Evolutionary conservation across 2,888 invertebrate species (phyloP).

Genomic region (Nomada hirtipes): DNA sequence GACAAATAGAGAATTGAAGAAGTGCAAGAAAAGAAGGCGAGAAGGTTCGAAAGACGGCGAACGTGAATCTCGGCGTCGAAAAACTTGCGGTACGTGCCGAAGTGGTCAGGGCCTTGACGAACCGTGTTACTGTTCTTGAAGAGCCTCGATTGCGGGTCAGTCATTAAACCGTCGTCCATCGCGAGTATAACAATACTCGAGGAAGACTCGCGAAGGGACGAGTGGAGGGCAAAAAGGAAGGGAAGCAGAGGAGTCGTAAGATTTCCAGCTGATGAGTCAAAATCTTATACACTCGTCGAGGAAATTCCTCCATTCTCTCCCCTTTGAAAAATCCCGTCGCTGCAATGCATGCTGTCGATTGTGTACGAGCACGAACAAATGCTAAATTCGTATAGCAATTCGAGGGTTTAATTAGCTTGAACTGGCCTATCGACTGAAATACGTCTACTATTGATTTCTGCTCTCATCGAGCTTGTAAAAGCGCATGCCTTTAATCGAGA

Average conservation of each 20-base stretch:
- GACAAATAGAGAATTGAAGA: not conserved
- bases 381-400: too few relatives aligned
- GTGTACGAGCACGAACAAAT: too few relatives aligned
- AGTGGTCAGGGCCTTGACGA: constrained; percentile 50
- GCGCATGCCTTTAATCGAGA: not conserved
- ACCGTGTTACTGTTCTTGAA: constrained; percentile 46
- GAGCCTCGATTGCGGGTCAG: constrained; percentile 66
- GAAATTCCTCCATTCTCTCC: not conserved
- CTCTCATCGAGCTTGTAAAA: not conserved
- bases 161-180: constrained; percentile 69
- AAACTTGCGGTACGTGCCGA: constrained; percentile 66
- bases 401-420: too few relatives aligned
- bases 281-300: too few relatives aligned
- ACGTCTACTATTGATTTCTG: too few relatives aligned
- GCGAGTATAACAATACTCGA: constrained; percentile 24
- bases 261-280: not conserved
- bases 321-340: too few relatives aligned
- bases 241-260: not conserved
- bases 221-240: constrained; percentile 1
- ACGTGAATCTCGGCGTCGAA: constrained; percentile 28
- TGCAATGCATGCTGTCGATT: too few relatives aligned
- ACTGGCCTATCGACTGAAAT: too few relatives aligned
- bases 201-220: constrained; percentile 28
- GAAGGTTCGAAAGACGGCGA: constrained; percentile 1
- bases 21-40: constrained; percentile 5